These are phyloP conservation scores for Ophiodon elongatus DNA, from an alignment of 2,113 vertebrate species.

Conservation along the genomic window DNA sequence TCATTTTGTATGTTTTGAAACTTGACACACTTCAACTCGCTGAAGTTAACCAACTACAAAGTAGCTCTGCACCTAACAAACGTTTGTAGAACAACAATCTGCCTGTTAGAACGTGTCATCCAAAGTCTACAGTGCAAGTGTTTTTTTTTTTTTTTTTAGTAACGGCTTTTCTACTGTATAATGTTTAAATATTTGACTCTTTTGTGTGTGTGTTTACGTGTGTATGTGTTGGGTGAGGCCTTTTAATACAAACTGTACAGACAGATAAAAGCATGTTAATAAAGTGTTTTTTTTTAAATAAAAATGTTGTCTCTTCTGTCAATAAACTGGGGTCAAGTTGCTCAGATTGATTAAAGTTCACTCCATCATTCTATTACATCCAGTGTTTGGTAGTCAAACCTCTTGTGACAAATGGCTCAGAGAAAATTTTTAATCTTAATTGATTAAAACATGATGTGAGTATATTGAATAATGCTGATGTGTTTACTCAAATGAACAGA, in stretches of 20 bases:
- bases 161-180: slow-evolving; percentile 39
- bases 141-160: background rate
- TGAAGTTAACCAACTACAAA: background rate
- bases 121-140: background rate
- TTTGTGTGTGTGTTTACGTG: slow-evolving; percentile 6
- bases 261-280: slow-evolving; percentile 37
- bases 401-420: background rate
- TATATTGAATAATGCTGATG: background rate
- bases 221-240: slow-evolving; percentile 22
- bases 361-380: background rate
- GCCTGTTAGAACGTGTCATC: background rate
- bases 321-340: background rate
- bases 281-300: no score
- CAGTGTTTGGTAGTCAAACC: background rate
- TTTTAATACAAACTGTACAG: slow-evolving; percentile 40
- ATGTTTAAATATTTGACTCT: slow-evolving; percentile 17
- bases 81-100: background rate
- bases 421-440: background rate
- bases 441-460: slow-evolving; percentile 1
- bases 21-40: background rate
- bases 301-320: slow-evolving; percentile 10
- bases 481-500: background rate
- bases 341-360: background rate
- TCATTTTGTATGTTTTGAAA: background rate
- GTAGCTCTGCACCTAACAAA: slow-evolving; percentile 10